Evolutionary conservation across 2,113 vertebrate genomes (phyloP), one percentile per base, ranked within the genome.

Genomic region (Ornithorhynchus anatinus): DNA sequence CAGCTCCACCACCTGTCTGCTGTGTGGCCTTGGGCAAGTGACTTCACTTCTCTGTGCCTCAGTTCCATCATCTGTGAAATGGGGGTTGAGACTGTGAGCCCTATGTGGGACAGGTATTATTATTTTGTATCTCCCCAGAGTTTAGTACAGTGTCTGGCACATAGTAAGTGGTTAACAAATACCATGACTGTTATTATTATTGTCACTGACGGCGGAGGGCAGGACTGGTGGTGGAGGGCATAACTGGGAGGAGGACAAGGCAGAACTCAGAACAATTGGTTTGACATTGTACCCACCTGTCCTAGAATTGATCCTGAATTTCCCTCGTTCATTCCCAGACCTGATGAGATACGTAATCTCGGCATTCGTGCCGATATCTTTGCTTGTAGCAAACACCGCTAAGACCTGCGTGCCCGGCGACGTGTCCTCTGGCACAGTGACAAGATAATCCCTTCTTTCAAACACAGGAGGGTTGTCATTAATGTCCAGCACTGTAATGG

Each of bases 391-490:
- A 42, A 96, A 94, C 22, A 99, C 95, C 14, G 94, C 89, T 39
- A 99, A 85, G 27, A 99, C 93, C 72, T 96, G 94, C 0, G 93
- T 95, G 35, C 96, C 96, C 27, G 94, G 90, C 4, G 88, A 86
- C 5, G 96, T 93, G 42, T 98, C 96, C 75, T 99, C 98, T 1
- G 95, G 94, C 43, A 99, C 94, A 0, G 95, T 95, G 1, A 96
- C 94, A 25, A 97, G 88, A 68, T 98, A 97, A 77, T 99, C 98
- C 25, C 95, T 95, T 20, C 95, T 94, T 84, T 98, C 97, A 31
- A 99, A 99, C 64, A 99, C 95, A 0, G 98, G 98, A 0, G 97
- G 98, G 78, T 99, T 99, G 89, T 99, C 98, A 15, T 99, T 99
- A 50, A 99, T 94, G 75, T 99, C 98, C 52, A 99, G 86, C 27